A percentile compares a stretch with the other conserved stretches of the same genome.
Evolutionary conservation across 2,797 vertebrate species (phyloP).

Genomic region (Alosa sapidissima): DNA sequence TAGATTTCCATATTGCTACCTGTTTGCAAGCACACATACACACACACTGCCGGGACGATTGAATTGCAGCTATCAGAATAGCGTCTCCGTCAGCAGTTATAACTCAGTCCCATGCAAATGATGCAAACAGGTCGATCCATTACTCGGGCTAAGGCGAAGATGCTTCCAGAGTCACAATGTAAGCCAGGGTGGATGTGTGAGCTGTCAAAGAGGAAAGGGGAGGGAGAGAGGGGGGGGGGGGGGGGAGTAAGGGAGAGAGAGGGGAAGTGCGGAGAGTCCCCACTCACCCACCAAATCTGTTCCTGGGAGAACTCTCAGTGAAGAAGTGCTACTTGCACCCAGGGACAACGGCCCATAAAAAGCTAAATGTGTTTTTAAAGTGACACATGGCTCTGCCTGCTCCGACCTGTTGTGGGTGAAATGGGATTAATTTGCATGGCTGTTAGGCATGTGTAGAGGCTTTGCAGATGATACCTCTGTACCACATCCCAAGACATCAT

Average conservation of each 20-base stretch:
- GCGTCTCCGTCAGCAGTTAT: background rate
- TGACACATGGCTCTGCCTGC: background rate
- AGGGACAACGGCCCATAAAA: background rate
- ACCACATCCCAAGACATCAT: background rate
- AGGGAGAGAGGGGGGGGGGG: background rate
- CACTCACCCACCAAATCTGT: background rate
- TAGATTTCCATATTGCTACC: background rate
- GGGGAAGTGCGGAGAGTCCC: background rate
- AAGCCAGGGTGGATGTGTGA: constrained; percentile 6
- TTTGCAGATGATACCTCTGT: background rate
- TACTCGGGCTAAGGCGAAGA: background rate
- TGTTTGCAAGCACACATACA: background rate
- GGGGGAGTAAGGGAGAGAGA: background rate
- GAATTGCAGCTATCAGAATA: background rate
- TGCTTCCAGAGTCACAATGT: background rate
- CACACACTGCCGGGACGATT: background rate
- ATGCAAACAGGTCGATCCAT: background rate
- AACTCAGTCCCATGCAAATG: constrained; percentile 9
- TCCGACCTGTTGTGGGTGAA: background rate
- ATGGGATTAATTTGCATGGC: background rate
- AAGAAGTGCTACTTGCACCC: background rate
- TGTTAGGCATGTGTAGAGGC: background rate
- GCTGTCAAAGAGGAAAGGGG: background rate
- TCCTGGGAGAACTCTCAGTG: background rate
- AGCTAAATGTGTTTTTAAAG: constrained; percentile 1